Percentiles rank a stretch among this genome's conserved stretches.
Conservation (phyloP, 1,140 invertebrate species). For the Ips typographus region DNA sequence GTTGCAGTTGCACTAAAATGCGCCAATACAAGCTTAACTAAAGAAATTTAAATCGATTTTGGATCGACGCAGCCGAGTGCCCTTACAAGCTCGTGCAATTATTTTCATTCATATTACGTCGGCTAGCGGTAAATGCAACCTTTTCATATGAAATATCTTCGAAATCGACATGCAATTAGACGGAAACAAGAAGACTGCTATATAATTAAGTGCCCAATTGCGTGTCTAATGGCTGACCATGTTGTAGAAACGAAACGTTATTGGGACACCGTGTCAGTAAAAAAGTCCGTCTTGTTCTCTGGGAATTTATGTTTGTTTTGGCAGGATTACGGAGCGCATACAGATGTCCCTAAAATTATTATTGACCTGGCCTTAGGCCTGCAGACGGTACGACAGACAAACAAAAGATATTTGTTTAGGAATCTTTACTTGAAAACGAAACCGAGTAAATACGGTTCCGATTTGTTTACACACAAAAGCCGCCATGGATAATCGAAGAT, state of each 20-base stretch:
- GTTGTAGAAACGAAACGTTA: neutral
- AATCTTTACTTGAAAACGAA: constrained; percentile 8
- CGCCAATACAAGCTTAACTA: too few relatives aligned
- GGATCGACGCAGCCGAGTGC: too few relatives aligned
- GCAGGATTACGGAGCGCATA: too few relatives aligned
- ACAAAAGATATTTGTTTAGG: constrained; percentile 7
- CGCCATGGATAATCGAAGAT: constrained; percentile 3
- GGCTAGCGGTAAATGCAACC: neutral
- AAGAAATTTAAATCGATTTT: too few relatives aligned
- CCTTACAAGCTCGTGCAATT: too few relatives aligned
- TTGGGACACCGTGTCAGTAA: neutral
- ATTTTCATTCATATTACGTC: too few relatives aligned
- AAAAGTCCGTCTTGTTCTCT: too few relatives aligned
- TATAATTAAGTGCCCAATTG: constrained; percentile 41
- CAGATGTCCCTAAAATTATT: too few relatives aligned
- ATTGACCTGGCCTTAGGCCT: too few relatives aligned
- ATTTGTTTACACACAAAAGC: constrained; percentile 4
- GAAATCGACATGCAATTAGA: constrained; percentile 43
- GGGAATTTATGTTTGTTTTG: too few relatives aligned
- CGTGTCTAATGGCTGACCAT: constrained; percentile 19
- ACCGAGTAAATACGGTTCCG: constrained; percentile 8
- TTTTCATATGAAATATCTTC: constrained; percentile 35
- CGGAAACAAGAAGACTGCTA: constrained; percentile 43
- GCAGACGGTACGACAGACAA: too few relatives aligned
- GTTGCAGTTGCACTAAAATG: too few relatives aligned